phyloP scores from a whole-genome alignment of 1,140 invertebrate genomes.

The Calliphora vicina region DNA sequence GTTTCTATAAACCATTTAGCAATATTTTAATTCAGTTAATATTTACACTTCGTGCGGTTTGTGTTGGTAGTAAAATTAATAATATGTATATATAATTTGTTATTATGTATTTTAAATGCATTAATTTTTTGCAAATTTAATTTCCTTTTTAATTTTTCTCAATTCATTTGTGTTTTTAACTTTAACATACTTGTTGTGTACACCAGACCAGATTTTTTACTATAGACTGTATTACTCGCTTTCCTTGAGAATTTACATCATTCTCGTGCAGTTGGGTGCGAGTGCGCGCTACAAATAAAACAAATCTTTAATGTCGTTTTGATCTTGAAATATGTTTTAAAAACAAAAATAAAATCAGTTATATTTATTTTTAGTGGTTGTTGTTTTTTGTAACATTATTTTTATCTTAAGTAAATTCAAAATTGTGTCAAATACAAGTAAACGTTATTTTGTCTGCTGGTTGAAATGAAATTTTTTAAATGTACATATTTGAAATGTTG shows the following conservation, averaged over 20 bases:
- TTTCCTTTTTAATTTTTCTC: slow-evolving; percentile 8
- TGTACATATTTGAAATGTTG: too few relatives aligned
- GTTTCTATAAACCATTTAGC: background rate
- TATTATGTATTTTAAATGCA: background rate
- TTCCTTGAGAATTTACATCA: slow-evolving; percentile 26
- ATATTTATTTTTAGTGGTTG: background rate
- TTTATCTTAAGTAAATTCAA: background rate
- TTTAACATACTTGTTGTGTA: background rate
- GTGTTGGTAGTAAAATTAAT: background rate
- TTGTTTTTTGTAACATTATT: background rate
- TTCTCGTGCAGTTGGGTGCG: background rate
- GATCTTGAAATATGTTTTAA: slow-evolving; percentile 24
- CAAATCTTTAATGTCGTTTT: background rate
- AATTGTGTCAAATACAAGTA: background rate
- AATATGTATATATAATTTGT: background rate
- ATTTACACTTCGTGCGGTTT: background rate
- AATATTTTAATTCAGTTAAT: background rate
- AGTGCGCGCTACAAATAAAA: background rate
- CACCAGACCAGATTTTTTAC: background rate
- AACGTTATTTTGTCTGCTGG: background rate
- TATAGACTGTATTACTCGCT: slow-evolving; percentile 4
- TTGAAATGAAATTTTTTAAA: too few relatives aligned
- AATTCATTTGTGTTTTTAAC: background rate
- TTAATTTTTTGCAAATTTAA: slow-evolving; percentile 4
- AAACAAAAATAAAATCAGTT: too few relatives aligned